Base-by-base conservation (phyloP, 2,888 invertebrate genomes). In the Drosophila peninsularis region DNA sequence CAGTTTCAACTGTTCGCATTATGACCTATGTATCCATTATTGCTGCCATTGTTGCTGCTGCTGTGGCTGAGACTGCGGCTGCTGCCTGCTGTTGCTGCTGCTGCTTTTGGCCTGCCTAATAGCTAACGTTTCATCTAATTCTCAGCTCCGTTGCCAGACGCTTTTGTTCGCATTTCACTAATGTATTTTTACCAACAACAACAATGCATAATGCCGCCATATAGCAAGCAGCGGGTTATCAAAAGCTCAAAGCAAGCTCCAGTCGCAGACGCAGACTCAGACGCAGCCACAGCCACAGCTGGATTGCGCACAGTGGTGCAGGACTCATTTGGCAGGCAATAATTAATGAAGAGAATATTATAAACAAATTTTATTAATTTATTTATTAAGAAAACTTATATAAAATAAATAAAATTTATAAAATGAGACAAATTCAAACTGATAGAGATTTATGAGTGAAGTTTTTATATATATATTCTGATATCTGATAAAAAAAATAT, bases 81-180 rank as follows among this genome's bases (percentile, higher is more conserved):
- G 49, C 36, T 49, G 41, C 10, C 14, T 10, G 41, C 19, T 44
- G 24, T n/a, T n/a, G n/a, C n/a, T n/a, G n/a, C n/a, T n/a, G 21
- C 45, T 67, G 56, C 68, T 53, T 57, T 53, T 68, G 52, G 57
- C 39, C 53, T 42, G 67, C 53, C 58, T 62, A 72, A 80, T 71
- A 72, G 70, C 62, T 57, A 70, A 54, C 73, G 47, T 72, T 77
- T 62, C 66, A 56, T 62, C 75, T 71, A 79, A 85, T 82, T 82
- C 82, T 62, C 45, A 21, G 73, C 60, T 44, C 32, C 63, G 61
- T 62, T 62, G 82, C 57, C 62, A 75, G 62, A 49, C 52, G 74
- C 80, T 73, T 80, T 81, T 80, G 83, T 76, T 76, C 39, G 76
- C 80, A 77, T 73, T 86, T 73, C 64, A 77, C 81, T 86, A 86